Conservation (phyloP, 1,140 invertebrate genomes). For the Drosophila melanogaster region DNA sequence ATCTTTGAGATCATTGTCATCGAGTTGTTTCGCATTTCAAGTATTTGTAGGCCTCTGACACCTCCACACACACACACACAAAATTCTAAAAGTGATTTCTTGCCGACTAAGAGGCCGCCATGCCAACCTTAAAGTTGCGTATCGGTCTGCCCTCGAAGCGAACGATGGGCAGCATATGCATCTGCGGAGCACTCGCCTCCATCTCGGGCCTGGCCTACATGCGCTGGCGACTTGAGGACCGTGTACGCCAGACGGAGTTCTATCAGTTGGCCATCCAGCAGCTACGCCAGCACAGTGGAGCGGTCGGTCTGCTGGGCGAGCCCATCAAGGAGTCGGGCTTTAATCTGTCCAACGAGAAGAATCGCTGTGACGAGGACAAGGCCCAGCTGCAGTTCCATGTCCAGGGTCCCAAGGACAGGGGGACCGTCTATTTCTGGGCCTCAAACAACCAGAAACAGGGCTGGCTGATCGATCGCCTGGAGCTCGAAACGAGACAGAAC, state of each 20-base stretch:
- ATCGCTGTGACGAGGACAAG: constrained; percentile 85
- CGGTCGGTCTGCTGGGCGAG: constrained; percentile 87
- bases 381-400: constrained; percentile 86
- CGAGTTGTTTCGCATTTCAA: background rate
- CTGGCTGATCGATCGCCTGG: constrained; percentile 63
- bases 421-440: constrained; percentile 68
- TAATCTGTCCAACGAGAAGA: constrained; percentile 86
- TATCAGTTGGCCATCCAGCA: constrained; percentile 86
- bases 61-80: background rate
- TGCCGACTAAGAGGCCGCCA: constrained; percentile 8
- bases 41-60: constrained; percentile 7
- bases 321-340: constrained; percentile 87
- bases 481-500: constrained; percentile 61
- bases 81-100: constrained; percentile 28
- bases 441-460: constrained; percentile 42
- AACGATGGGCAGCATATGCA: constrained; percentile 85
- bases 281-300: constrained; percentile 85
- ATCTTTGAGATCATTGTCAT: constrained; percentile 21
- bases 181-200: constrained; percentile 84
- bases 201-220: constrained; percentile 82
- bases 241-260: constrained; percentile 85
- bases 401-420: constrained; percentile 85
- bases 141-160: constrained; percentile 66
- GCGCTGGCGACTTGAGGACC: constrained; percentile 81
- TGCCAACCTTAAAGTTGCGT: constrained; percentile 46